A percentile compares a stretch with the other conserved stretches of the same genome.
Evolutionary conservation across 2,888 invertebrate species (phyloP).

Genomic region (Trilocha varians): DNA sequence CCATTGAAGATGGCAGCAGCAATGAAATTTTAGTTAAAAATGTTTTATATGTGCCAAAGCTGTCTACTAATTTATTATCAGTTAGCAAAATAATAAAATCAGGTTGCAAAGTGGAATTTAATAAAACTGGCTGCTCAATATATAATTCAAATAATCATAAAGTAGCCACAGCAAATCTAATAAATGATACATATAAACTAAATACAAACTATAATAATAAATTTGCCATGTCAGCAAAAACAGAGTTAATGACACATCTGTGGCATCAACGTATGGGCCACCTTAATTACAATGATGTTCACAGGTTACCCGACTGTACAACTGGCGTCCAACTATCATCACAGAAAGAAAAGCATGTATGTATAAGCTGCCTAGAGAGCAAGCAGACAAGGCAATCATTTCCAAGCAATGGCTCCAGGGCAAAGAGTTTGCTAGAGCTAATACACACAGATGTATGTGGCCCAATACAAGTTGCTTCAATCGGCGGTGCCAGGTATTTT

Average conservation of each 20-base stretch:
- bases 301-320: slow-evolving; percentile 9
- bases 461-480: slow-evolving; percentile 10
- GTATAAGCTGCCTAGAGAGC: neutral
- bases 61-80: too few species aligned
- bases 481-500: slow-evolving; percentile 10
- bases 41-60: neutral
- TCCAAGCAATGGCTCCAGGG: neutral
- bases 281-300: slow-evolving; percentile 10
- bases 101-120: too few species aligned
- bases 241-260: too few species aligned
- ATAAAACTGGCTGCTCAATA: too few species aligned
- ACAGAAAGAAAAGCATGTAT: slow-evolving; percentile 5
- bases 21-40: neutral
- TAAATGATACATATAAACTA: too few species aligned
- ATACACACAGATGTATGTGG: slow-evolving; percentile 13
- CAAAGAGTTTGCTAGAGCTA: slow-evolving; percentile 6
- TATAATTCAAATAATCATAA: too few species aligned
- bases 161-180: too few species aligned
- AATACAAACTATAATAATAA: too few species aligned
- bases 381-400: neutral
- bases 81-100: too few species aligned
- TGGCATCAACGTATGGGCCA: too few species aligned
- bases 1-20: neutral
- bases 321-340: slow-evolving; percentile 9
- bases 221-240: too few species aligned